phyloP scores from a whole-genome alignment of 2,797 vertebrate genomes.

The Sebastes itinus region DNA sequence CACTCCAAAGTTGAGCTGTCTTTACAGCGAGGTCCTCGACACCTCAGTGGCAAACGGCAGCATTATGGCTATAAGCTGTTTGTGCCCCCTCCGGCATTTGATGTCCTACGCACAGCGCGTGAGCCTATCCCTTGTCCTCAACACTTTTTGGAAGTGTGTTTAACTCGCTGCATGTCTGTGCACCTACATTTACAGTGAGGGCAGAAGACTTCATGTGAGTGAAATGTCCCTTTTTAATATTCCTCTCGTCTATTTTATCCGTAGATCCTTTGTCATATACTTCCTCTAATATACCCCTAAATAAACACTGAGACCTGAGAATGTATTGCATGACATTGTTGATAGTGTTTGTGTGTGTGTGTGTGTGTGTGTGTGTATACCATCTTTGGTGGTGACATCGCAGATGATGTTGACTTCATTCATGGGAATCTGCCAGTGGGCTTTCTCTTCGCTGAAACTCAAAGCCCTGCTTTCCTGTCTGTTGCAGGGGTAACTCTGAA shows the following conservation, averaged over 20 bases:
- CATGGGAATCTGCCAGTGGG: conserved; percentile 92
- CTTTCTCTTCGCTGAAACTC: conserved; percentile 91
- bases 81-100: too few species aligned
- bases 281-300: neutral
- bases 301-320: neutral
- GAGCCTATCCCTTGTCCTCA: neutral
- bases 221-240: neutral
- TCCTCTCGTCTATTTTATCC: neutral
- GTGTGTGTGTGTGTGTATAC: conserved; percentile 69
- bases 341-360: neutral
- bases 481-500: conserved; percentile 87
- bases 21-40: too few species aligned
- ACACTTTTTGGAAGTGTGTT: neutral
- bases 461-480: conserved; percentile 88
- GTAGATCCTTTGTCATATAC: neutral
- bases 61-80: too few species aligned
- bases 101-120: too few species aligned
- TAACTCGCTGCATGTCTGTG: neutral
- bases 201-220: neutral
- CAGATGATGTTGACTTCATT: conserved; percentile 93
- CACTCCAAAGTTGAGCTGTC: too few species aligned
- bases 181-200: neutral
- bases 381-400: conserved; percentile 86
- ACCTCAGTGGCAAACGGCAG: too few species aligned
- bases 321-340: neutral